Evolutionary conservation across 2,888 invertebrate genomes (phyloP), one percentile per base, ranked within the genome.

Genomic region (Parnassius apollo): DNA sequence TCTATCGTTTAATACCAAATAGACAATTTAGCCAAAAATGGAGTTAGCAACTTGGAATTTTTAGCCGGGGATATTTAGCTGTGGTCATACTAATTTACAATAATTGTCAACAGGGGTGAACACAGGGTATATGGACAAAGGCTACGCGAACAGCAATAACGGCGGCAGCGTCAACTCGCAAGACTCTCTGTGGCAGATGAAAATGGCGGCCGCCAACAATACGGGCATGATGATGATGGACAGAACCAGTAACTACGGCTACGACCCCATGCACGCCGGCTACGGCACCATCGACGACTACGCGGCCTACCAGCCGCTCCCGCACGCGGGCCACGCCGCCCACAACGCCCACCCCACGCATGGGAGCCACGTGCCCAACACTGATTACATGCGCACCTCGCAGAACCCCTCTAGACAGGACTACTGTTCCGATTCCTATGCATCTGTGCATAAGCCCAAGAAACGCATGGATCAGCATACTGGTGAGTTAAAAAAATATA

Each of bases 141-240:
- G 96, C 84, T 97, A 97, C 88, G 96, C 97, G 65, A 97, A 97
- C 84, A 97, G 97, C 65, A 97, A 97, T 91, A 97, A 97, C 85
- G 97, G 97, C n/a, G 98, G 98, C 71, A 97, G 97, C 75, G 97
- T 98, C 64, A 97, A 98, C 91, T 98, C 97, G 4, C 98, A 98
- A 86, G 97, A 98, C 85, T 98, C 98, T 49, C 89, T 98, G 76
- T 97, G 98, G 98, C 97, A 97, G 88, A 96, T 97, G 94, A 98
- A 98, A 88, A 96, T 96, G 94, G 96, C 96, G 1, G 96, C 95
- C n/a, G 94, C 93, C 2, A 95, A 94, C 75, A 94, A 94, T 71
- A 94, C 94, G 59, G 94, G 94, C 60, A 94, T 94, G 78, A 77
- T 85, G 42, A 93, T 93, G 75, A 92, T 94, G 64, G 95, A 95